These are phyloP conservation scores for Penaeus monodon DNA, from an alignment of 2,888 invertebrate genomes.

Conservation along the genomic window DNA sequence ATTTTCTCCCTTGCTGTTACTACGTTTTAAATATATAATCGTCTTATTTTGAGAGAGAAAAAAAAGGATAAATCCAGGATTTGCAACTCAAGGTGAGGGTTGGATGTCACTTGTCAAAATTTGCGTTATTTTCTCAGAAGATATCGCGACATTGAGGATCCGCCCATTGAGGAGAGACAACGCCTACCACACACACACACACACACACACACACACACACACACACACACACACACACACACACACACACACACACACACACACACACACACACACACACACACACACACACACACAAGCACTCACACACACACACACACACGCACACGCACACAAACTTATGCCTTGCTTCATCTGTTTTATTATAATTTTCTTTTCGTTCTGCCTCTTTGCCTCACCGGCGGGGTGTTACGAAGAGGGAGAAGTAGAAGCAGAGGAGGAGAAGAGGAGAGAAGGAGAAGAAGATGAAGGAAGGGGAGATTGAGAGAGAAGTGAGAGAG, in stretches of 20 bases:
- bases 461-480: too few species aligned
- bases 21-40: too few species aligned
- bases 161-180: too few species aligned
- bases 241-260: not conserved
- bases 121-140: not conserved
- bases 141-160: not conserved
- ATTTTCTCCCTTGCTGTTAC: too few species aligned
- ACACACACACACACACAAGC: constrained; percentile 26
- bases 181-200: not conserved
- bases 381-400: not conserved
- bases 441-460: too few species aligned
- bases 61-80: too few species aligned
- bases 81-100: too few species aligned
- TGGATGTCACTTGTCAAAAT: not conserved
- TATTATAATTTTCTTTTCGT: not conserved
- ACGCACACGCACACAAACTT: not conserved
- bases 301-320: constrained; percentile 28
- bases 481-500: too few species aligned
- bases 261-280: constrained; percentile 15
- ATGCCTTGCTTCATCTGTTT: not conserved
- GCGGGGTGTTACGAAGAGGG: not conserved
- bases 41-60: too few species aligned
- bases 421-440: too few species aligned
- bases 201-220: constrained; percentile 11
- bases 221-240: constrained; percentile 15